phyloP scores from a whole-genome alignment of 1,140 invertebrate species.

The Drosophila suzukii region DNA sequence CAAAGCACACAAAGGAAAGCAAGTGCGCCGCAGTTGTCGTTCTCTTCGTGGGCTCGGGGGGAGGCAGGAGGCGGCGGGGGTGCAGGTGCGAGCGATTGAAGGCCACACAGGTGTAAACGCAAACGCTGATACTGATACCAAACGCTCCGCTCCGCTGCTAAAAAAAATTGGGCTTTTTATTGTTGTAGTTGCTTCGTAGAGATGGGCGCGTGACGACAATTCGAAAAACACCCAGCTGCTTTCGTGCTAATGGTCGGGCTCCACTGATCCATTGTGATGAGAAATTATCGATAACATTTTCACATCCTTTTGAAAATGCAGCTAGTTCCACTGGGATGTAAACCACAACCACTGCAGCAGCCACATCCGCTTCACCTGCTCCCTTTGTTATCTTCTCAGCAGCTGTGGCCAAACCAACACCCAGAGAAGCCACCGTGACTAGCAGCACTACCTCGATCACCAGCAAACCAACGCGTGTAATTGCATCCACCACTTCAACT shows the following conservation, averaged over 20 bases:
- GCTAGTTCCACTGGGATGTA: no score
- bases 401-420: conserved; percentile 7
- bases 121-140: conserved; percentile 18
- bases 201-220: not conserved
- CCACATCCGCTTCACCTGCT: conserved; percentile 13
- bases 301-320: no score
- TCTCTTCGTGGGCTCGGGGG: not conserved
- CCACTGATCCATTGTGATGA: not conserved
- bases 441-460: not conserved
- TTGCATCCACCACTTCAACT: not conserved
- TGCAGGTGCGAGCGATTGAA: conserved; percentile 34
- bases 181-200: not conserved
- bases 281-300: not conserved
- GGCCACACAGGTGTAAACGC: conserved; percentile 38
- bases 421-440: not conserved
- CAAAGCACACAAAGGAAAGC: conserved; percentile 27
- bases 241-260: not conserved
- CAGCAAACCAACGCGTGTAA: not conserved
- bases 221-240: not conserved
- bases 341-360: not conserved
- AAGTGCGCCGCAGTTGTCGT: conserved; percentile 22
- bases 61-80: not conserved
- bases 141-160: conserved; percentile 9
- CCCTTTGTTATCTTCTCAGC: conserved; percentile 13
- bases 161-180: not conserved